A percentile compares a stretch with the other conserved stretches of the same genome.
Conservation (phyloP, 2,113 vertebrate genomes). For the Pagrus major region DNA sequence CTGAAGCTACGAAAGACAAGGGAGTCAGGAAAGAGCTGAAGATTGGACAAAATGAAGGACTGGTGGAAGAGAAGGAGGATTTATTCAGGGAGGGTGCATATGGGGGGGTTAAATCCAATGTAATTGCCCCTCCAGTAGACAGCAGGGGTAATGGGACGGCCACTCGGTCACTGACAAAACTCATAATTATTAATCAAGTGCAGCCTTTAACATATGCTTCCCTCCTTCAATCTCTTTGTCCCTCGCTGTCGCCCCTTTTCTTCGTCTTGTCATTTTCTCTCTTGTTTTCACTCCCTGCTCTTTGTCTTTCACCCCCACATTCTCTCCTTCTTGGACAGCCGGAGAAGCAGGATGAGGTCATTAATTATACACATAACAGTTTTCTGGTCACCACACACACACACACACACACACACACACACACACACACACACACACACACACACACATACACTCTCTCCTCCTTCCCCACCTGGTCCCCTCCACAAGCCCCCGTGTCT, state of each 20-base stretch:
- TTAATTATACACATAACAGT: slow-evolving; percentile 74
- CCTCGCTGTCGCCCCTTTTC: background rate
- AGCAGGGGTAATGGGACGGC: slow-evolving; percentile 59
- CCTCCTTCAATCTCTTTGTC: slow-evolving; percentile 31
- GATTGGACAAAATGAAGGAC: slow-evolving; percentile 24
- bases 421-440: background rate
- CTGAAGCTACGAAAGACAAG: slow-evolving; percentile 1
- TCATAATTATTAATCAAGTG: slow-evolving; percentile 72
- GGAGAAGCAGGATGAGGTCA: slow-evolving; percentile 72
- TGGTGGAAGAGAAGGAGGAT: background rate
- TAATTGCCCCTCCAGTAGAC: slow-evolving; percentile 66
- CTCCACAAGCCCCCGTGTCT: slow-evolving; percentile 16
- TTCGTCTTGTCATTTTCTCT: slow-evolving; percentile 29
- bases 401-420: slow-evolving; percentile 1
- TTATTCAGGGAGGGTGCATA: background rate
- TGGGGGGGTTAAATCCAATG: slow-evolving; percentile 42
- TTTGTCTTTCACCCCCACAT: slow-evolving; percentile 29
- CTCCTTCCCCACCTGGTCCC: slow-evolving; percentile 60
- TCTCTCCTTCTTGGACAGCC: slow-evolving; percentile 60
- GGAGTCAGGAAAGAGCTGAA: background rate
- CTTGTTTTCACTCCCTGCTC: slow-evolving; percentile 38
- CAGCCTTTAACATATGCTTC: slow-evolving; percentile 64
- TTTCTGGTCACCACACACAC: slow-evolving; percentile 48
- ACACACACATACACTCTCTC: background rate
- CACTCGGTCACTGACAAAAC: slow-evolving; percentile 58